phyloP scores from a whole-genome alignment of 2,113 vertebrate species.

The Sialia sialis region DNA sequence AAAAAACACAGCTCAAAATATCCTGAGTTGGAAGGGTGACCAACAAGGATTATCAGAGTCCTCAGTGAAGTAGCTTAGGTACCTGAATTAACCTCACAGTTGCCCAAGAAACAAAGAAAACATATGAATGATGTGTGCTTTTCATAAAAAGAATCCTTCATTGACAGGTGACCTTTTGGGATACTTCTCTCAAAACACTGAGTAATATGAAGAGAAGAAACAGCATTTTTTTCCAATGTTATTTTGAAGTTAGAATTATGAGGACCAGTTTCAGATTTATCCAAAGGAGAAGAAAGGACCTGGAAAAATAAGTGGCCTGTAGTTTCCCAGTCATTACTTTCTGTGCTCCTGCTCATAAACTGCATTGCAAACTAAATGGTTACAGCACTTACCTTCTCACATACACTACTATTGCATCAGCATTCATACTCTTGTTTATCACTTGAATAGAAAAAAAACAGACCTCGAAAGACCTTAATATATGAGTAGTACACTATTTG shows the following conservation, averaged over 20 bases:
- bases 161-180: background rate
- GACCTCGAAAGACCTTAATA: background rate
- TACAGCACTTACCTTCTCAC: background rate
- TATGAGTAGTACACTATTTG: background rate
- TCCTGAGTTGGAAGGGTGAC: background rate
- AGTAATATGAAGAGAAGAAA: background rate
- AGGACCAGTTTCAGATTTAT: background rate
- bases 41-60: background rate
- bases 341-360: background rate
- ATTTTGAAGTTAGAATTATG: background rate
- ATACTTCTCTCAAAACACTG: background rate
- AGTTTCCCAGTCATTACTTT: background rate
- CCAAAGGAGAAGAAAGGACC: background rate
- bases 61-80: background rate
- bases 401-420: background rate
- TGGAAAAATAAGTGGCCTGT: background rate
- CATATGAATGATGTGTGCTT: background rate
- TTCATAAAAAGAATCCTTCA: background rate
- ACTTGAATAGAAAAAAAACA: background rate
- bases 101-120: background rate
- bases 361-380: background rate
- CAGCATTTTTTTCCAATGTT: conserved; percentile 15
- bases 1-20: background rate
- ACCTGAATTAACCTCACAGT: background rate
- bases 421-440: background rate